These are phyloP conservation scores for Manis javanica DNA, from an alignment of 2,797 vertebrate genomes.

Conservation along the genomic window DNA sequence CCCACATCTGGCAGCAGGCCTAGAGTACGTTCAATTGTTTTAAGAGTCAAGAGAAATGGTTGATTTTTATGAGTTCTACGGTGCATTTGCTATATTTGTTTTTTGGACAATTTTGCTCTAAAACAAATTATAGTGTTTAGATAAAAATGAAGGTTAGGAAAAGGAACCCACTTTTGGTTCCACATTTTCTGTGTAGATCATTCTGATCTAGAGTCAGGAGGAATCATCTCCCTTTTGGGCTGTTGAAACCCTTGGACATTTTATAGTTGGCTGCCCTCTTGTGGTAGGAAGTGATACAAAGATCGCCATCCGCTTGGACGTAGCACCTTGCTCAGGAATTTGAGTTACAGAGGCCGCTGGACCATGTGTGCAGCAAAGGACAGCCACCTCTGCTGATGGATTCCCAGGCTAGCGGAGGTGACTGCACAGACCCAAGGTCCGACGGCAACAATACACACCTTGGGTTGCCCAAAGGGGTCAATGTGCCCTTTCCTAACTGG, in stretches of 20 bases:
- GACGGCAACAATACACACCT: not conserved
- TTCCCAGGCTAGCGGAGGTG: not conserved
- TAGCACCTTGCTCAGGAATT: accelerated
- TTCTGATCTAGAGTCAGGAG: not conserved
- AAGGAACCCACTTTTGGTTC: not conserved
- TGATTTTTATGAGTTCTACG: not conserved
- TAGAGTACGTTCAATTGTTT: not conserved
- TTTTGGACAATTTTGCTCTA: not conserved
- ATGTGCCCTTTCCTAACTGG: accelerated
- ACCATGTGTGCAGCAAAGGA: not conserved
- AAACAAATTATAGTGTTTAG: not conserved
- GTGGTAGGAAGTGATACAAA: not conserved
- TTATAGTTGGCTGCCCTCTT: conserved; percentile 66
- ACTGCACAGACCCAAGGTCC: not conserved
- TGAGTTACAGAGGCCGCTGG: accelerated
- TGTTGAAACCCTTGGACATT: accelerated
- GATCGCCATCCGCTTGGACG: accelerated
- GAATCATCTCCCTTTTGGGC: accelerated
- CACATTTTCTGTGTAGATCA: not conserved
- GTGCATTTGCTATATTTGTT: not conserved
- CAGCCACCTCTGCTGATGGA: not conserved
- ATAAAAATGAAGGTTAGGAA: not conserved
- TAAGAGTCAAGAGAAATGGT: not conserved
- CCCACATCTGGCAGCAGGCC: too few relatives aligned
- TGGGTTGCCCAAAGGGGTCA: not conserved